phyloP scores from a whole-genome alignment of 2,888 invertebrate genomes.

The Magallana nippona region DNA sequence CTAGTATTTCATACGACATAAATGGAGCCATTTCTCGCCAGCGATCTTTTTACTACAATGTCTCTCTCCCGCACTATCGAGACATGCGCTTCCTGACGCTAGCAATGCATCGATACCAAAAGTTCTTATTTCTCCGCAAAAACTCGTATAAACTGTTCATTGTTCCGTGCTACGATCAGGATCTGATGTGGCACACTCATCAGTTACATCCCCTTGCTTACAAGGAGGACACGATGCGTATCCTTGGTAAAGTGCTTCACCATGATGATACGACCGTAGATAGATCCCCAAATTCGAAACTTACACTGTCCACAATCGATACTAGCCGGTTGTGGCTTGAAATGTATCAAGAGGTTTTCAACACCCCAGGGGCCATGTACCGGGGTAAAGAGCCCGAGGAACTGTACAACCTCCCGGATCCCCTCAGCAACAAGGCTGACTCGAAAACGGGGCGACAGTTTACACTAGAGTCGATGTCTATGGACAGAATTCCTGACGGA shows the following conservation, averaged over 20 bases:
- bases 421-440: background rate
- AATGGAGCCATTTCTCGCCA: slow-evolving; percentile 79
- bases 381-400: slow-evolving; percentile 71
- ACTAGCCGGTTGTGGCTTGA: slow-evolving; percentile 80
- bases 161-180: slow-evolving; percentile 82
- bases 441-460: slow-evolving; percentile 12
- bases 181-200: slow-evolving; percentile 81
- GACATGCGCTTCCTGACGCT: slow-evolving; percentile 79
- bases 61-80: slow-evolving; percentile 81
- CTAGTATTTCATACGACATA: slow-evolving; percentile 77
- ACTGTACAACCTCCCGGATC: background rate
- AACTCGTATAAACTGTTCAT: slow-evolving; percentile 79
- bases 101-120: slow-evolving; percentile 78
- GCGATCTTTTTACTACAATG: slow-evolving; percentile 81
- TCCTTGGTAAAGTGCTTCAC: slow-evolving; percentile 76
- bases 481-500: slow-evolving; percentile 44
- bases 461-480: slow-evolving; percentile 38
- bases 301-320: slow-evolving; percentile 78
- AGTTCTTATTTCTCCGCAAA: slow-evolving; percentile 79
- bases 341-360: slow-evolving; percentile 78
- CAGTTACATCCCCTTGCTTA: slow-evolving; percentile 78
- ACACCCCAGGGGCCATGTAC: slow-evolving; percentile 81
- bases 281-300: slow-evolving; percentile 78
- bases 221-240: slow-evolving; percentile 63
- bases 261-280: slow-evolving; percentile 81